phyloP scores from a whole-genome alignment of 2,113 vertebrate species.

The Poecilia latipinna region DNA sequence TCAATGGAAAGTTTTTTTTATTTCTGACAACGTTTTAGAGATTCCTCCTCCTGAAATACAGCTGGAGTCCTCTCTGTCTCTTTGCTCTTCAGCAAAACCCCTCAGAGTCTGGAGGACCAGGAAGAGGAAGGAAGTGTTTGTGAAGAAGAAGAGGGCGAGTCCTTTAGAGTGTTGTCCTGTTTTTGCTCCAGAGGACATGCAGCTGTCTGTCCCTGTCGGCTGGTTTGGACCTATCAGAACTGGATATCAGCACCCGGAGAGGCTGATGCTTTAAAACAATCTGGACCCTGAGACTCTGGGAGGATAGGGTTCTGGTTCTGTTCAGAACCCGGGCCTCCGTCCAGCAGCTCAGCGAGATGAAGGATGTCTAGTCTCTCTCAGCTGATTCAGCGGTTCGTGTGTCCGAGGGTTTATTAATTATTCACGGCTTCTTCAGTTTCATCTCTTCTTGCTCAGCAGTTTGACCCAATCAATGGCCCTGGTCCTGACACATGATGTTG shows the following conservation, averaged over 20 bases:
- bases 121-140: too few species aligned
- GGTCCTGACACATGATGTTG: background rate
- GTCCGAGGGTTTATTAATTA: constrained; percentile 55
- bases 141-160: too few species aligned
- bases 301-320: background rate
- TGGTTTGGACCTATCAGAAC: background rate
- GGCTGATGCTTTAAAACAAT: background rate
- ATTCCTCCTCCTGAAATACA: too few species aligned
- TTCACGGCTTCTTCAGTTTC: constrained; percentile 47
- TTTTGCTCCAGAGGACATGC: background rate
- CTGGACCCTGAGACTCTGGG: background rate
- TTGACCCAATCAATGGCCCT: background rate
- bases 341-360: background rate
- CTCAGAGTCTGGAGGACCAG: too few species aligned
- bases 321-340: background rate
- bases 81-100: too few species aligned
- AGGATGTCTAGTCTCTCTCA: constrained; percentile 4
- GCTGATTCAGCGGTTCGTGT: constrained; percentile 35
- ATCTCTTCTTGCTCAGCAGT: background rate
- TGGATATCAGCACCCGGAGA: too few species aligned
- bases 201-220: background rate
- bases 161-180: too few species aligned
- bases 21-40: too few species aligned
- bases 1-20: too few species aligned
- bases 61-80: too few species aligned